Conservation (phyloP, 2,113 vertebrate genomes). For the Siniperca chuatsi region DNA sequence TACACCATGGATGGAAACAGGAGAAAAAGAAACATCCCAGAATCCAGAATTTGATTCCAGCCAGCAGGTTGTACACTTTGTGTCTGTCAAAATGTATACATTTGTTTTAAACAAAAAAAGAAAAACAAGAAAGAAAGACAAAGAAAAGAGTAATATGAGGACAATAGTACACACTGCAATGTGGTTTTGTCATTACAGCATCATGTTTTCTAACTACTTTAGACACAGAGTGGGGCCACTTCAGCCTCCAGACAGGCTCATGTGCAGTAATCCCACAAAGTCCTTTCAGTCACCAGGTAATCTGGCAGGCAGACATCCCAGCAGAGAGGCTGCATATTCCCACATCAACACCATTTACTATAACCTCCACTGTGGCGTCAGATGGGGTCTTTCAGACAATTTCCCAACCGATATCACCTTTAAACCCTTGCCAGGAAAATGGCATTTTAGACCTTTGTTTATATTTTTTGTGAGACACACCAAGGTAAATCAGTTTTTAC, state of each 20-base stretch:
- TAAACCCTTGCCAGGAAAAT: not conserved
- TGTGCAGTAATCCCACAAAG: conserved; percentile 75
- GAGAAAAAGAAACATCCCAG: not conserved
- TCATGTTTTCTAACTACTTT: not conserved
- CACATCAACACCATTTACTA: conserved; percentile 28
- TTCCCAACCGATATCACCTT: not conserved
- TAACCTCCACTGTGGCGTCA: not conserved
- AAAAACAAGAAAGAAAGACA: not conserved
- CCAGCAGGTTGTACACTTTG: not conserved
- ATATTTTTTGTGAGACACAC: not conserved
- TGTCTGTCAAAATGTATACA: not conserved
- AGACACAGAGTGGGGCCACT: conserved; percentile 40
- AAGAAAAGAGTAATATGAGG: not conserved
- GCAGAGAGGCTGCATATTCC: conserved; percentile 18
- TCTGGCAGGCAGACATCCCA: conserved; percentile 65
- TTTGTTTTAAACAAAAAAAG: not conserved
- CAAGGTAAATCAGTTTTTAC: not conserved
- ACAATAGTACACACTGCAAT: no score
- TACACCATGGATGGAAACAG: not conserved
- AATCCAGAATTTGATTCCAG: not conserved
- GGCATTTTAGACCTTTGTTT: not conserved
- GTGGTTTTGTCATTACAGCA: not conserved
- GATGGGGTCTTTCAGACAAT: not conserved
- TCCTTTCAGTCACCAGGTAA: conserved; percentile 69
- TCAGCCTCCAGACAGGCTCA: conserved; percentile 73